These are phyloP conservation scores for Neopelma chrysocephalum DNA, from an alignment of 2,797 vertebrate species.

Conservation along the genomic window DNA sequence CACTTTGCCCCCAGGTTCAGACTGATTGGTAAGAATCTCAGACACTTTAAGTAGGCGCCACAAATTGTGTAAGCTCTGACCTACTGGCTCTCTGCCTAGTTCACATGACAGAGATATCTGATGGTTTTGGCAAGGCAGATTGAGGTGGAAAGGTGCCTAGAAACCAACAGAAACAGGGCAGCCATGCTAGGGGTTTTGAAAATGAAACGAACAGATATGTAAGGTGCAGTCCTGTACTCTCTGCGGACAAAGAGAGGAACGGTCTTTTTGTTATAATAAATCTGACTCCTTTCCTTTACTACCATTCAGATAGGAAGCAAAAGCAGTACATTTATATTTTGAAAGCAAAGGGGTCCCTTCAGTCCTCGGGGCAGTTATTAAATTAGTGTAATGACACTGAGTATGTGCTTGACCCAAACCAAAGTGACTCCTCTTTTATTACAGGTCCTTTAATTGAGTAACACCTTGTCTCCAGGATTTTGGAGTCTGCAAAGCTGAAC, in stretches of 20 bases:
- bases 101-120: conserved; percentile 77
- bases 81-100: conserved; percentile 76
- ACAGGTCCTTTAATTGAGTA: not conserved
- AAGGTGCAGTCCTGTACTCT: not conserved
- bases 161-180: conserved; percentile 43
- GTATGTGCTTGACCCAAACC: not conserved
- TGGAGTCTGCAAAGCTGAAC: not conserved
- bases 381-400: not conserved
- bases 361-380: not conserved
- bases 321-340: not conserved
- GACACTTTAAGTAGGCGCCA: conserved; percentile 80
- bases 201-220: not conserved
- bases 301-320: not conserved
- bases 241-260: not conserved
- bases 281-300: not conserved
- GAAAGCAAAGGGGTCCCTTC: not conserved
- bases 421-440: not conserved
- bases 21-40: conserved; percentile 74
- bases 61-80: conserved; percentile 79
- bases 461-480: not conserved
- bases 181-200: not conserved
- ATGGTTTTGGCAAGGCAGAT: conserved; percentile 71
- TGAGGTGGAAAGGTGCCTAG: conserved; percentile 66
- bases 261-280: not conserved
- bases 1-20: conserved; percentile 76